Evolutionary conservation across 2,797 vertebrate species (phyloP), one percentile per base, ranked within the genome.

Genomic region (Esox masquinongy): DNA sequence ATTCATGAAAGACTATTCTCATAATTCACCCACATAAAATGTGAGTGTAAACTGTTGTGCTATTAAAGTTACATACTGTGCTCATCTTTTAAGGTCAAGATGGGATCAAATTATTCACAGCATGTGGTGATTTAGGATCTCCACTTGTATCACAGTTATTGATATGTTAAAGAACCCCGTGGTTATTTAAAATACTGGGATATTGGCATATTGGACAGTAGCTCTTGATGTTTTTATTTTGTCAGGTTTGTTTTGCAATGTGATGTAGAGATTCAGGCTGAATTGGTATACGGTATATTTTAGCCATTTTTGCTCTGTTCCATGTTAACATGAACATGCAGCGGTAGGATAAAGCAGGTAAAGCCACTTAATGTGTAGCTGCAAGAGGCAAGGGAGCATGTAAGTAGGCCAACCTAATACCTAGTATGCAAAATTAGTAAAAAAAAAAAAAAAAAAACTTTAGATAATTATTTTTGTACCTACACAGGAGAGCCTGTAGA

Each of bases 401-500:
- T 79, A 86, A 84, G 85, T 88, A 87, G 88, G 87, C 74, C 85
- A 88, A 74, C 70, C 72, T 71, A 73, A 49, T 73, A 80, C 47
- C 74, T 71, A 71, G 24, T 34, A n/a, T 17, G 74, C n/a, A 61
- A 26, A 19, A 61, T 61, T 24, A 61, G 56, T 24, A 24, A 24
- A 24, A 59, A 59, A 75, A 78, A 75, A 75, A 78, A 75, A 59
- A n/a, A 53, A 34, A 74, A 82, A 56, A 68, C 82, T 83, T 82
- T 53, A 2, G 73, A 79, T 75, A 83, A 82, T 86, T 92, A 94
- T 94, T 94, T 95, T 94, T 93, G 92, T 92, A 87, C 83, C 84
- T 87, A 86, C 87, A 81, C 90, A 94, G 92, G 94, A 92, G 92
- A 86, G 84, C 88, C 91, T 89, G 89, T 88, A 91, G 75, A 88